Percentiles rank a stretch among this genome's conserved stretches.
Conservation (phyloP, 1,140 invertebrate genomes). For the Leptinotarsa lineolata region DNA sequence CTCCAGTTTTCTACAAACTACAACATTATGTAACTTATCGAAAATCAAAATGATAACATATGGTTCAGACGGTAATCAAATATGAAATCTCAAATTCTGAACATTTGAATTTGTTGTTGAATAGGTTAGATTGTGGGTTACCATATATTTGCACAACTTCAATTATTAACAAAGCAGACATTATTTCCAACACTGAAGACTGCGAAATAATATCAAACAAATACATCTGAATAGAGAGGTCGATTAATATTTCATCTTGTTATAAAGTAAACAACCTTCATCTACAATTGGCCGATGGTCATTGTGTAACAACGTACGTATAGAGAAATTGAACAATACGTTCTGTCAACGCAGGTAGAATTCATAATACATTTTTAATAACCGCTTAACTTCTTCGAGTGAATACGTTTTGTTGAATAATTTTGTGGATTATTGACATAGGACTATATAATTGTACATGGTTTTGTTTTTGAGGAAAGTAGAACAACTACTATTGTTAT, state of each 20-base stretch:
- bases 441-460: constrained; percentile 1
- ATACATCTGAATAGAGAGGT: not conserved
- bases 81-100: no score
- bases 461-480: not conserved
- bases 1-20: no score
- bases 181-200: not conserved
- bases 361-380: constrained; percentile 28
- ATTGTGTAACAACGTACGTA: constrained; percentile 21
- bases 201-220: constrained; percentile 16
- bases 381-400: constrained; percentile 22
- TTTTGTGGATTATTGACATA: constrained; percentile 23
- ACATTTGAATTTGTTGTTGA: no score
- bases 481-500: no score
- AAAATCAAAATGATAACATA: no score
- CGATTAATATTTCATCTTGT: constrained; percentile 9
- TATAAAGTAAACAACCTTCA: constrained; percentile 24
- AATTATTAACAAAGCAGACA: not conserved
- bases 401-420: constrained; percentile 25
- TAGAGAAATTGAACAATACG: constrained; percentile 26
- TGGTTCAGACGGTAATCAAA: no score
- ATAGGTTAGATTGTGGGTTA: no score
- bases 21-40: no score
- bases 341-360: constrained; percentile 21
- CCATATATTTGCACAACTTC: no score
- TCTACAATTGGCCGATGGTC: constrained; percentile 26